These are phyloP conservation scores for Cataglyphis altisquamis DNA, from an alignment of 2,888 invertebrate species.

Conservation along the genomic window DNA sequence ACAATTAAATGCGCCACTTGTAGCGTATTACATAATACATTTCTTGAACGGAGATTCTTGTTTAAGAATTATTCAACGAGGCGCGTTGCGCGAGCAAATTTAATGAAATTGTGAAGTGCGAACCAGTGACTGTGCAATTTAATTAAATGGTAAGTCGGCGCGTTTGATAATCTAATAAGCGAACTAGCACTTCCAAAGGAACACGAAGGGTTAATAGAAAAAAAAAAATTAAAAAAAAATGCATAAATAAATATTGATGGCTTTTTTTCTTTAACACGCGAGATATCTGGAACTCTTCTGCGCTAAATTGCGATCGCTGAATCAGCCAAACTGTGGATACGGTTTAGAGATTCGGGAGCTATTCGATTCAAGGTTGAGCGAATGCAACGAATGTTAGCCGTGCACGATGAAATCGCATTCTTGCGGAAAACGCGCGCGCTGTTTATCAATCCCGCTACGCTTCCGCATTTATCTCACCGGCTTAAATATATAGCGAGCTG, in stretches of 20 bases:
- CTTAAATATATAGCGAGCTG: not conserved
- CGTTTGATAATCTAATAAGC: not conserved
- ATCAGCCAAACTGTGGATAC: not conserved
- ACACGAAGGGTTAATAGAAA: not conserved
- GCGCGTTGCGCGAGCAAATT: not conserved
- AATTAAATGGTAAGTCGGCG: constrained; percentile 23
- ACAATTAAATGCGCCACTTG: not conserved
- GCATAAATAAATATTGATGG: not conserved
- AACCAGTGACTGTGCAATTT: not conserved
- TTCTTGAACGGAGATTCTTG: not conserved
- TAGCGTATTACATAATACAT: not conserved
- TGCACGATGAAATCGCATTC: constrained; percentile 33
- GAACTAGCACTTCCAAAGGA: not conserved
- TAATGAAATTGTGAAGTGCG: not conserved
- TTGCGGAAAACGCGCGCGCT: constrained; percentile 17
- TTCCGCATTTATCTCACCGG: constrained; percentile 14
- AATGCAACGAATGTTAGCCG: not conserved
- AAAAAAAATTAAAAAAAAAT: no score
- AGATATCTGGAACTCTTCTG: not conserved
- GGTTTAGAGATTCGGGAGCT: not conserved
- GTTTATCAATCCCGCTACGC: constrained; percentile 9
- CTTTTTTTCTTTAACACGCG: not conserved
- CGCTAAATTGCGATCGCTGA: not conserved
- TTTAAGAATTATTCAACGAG: not conserved
- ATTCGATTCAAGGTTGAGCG: constrained; percentile 27